Conservation (phyloP, 2,888 invertebrate species). For the Plemyria rubiginata region DNA sequence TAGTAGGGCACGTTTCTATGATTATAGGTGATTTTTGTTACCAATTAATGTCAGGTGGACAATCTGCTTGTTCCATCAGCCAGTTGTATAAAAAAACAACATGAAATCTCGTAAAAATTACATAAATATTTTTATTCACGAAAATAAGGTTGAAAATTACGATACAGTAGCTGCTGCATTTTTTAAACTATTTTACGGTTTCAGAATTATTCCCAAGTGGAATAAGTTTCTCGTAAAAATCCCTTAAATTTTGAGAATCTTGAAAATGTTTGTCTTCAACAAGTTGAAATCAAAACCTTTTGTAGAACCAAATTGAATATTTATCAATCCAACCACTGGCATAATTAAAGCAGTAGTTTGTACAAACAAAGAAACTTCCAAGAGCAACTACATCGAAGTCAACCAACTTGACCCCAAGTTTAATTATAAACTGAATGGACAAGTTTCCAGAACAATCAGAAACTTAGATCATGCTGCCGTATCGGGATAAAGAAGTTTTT, state of each 20-base stretch:
- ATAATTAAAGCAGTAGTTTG: slow-evolving; percentile 68
- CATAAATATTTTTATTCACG: too few relatives aligned
- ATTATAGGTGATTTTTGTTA: too few relatives aligned
- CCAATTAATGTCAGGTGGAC: too few relatives aligned
- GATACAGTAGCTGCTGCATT: too few relatives aligned
- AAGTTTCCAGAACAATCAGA: slow-evolving; percentile 68
- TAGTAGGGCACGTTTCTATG: too few relatives aligned
- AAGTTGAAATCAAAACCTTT: slow-evolving; percentile 25
- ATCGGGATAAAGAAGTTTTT: slow-evolving; percentile 55
- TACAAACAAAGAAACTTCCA: slow-evolving; percentile 73
- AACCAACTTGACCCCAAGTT: slow-evolving; percentile 74
- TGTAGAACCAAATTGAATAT: slow-evolving; percentile 49
- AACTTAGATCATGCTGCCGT: slow-evolving; percentile 65
- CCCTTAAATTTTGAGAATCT: neutral
- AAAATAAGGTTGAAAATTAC: too few relatives aligned
- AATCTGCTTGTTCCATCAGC: too few relatives aligned
- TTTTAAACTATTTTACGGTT: too few relatives aligned
- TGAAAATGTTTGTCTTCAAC: neutral
- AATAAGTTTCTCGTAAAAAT: too few relatives aligned
- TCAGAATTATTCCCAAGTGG: too few relatives aligned
- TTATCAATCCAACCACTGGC: slow-evolving; percentile 61
- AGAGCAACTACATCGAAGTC: slow-evolving; percentile 66
- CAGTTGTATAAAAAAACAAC: too few relatives aligned
- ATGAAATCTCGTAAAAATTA: too few relatives aligned
- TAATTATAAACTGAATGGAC: slow-evolving; percentile 80